These are phyloP conservation scores for Drosophila picticornis DNA, from an alignment of 2,888 invertebrate species.

Conservation along the genomic window DNA sequence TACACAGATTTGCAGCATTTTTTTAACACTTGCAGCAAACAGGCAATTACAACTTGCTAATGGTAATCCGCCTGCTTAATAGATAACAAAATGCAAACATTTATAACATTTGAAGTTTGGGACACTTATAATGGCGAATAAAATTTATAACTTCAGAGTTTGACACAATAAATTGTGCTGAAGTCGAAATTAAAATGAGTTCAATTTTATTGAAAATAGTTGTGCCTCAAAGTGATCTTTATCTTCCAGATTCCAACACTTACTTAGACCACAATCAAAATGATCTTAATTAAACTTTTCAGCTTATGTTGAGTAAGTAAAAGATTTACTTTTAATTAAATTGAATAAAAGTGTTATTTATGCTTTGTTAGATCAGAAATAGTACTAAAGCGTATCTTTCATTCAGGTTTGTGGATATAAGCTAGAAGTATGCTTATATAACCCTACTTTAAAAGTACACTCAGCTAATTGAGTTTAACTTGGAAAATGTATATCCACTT, in stretches of 20 bases:
- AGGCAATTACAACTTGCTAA: constrained; percentile 10
- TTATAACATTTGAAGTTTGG: background rate
- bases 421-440: background rate
- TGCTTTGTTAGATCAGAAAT: background rate
- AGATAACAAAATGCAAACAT: background rate
- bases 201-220: too few species aligned
- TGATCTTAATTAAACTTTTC: background rate
- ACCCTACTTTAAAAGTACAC: background rate
- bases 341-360: background rate
- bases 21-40: constrained; percentile 4
- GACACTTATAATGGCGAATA: background rate
- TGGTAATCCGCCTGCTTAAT: background rate
- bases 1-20: constrained; percentile 12
- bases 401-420: background rate
- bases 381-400: background rate
- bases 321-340: background rate
- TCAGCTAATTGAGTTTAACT: background rate
- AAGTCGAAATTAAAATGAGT: too few species aligned
- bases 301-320: background rate
- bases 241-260: too few species aligned
- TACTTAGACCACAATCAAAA: too few species aligned
- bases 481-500: background rate
- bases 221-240: too few species aligned
- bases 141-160: background rate
- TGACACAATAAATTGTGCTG: background rate